These are phyloP conservation scores for Collichthys lucidus DNA, from an alignment of 2,113 vertebrate species.

Conservation along the genomic window DNA sequence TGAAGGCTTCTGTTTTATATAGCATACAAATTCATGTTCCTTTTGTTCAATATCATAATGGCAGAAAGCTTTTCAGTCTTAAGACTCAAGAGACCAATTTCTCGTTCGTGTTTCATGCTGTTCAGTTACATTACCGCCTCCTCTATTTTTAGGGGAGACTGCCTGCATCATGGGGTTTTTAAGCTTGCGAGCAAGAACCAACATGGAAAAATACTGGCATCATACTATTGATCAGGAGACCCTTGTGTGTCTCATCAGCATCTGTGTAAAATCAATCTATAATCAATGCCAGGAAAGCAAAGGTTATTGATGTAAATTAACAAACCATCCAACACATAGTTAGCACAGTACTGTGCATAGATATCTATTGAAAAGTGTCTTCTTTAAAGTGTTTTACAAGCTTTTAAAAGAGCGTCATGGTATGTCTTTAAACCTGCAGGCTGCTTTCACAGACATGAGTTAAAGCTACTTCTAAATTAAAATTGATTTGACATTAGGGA, in stretches of 20 bases:
- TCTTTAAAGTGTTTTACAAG: slow-evolving; percentile 20
- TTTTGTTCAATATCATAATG: not conserved
- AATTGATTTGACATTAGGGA: slow-evolving; percentile 77
- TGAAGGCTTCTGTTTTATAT: not conserved
- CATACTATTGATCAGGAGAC: not conserved
- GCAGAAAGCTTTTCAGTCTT: not conserved
- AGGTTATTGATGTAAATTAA: slow-evolving; percentile 36
- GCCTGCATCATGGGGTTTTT: slow-evolving; percentile 6
- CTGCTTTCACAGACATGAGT: slow-evolving; percentile 62
- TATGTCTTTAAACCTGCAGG: slow-evolving; percentile 46
- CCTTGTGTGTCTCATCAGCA: not conserved
- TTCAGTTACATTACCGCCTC: not conserved
- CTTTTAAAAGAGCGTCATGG: slow-evolving; percentile 41
- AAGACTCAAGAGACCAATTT: not conserved
- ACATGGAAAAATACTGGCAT: not conserved
- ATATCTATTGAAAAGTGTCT: slow-evolving; percentile 8
- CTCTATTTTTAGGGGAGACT: not conserved
- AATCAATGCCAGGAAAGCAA: slow-evolving; percentile 17
- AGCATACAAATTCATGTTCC: slow-evolving; percentile 2
- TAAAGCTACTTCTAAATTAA: slow-evolving; percentile 71
- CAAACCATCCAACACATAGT: not conserved
- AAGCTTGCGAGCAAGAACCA: not conserved
- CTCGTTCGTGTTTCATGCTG: not conserved
- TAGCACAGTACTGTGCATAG: not conserved
- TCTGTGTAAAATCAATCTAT: slow-evolving; percentile 3